These are phyloP conservation scores for Physella acuta DNA, from an alignment of 1,140 invertebrate species.

Conservation along the genomic window DNA sequence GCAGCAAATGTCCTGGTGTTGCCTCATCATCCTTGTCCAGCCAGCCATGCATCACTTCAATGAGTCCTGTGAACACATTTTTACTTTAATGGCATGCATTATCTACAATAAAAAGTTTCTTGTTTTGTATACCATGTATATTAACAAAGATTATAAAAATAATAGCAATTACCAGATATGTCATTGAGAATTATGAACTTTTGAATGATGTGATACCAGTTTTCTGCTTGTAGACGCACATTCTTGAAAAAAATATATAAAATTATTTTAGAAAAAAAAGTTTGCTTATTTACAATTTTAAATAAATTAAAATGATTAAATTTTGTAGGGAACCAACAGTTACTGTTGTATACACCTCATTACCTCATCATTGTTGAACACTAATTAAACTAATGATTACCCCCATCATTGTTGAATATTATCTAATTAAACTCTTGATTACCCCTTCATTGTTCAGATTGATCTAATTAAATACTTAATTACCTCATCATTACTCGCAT, in stretches of 20 bases:
- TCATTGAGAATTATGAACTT: conserved; percentile 78
- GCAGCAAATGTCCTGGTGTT: conserved; percentile 65
- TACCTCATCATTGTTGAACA: too few relatives aligned
- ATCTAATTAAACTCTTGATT: too few relatives aligned
- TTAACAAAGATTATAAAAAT: too few relatives aligned
- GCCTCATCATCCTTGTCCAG: conserved; percentile 35
- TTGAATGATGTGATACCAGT: conserved; percentile 72
- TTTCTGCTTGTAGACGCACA: conserved; percentile 67
- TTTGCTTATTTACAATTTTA: background rate
- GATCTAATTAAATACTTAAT: conserved; percentile 2
- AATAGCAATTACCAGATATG: conserved; percentile 57
- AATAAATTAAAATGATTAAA: background rate
- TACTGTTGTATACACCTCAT: conserved; percentile 1
- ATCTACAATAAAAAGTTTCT: too few relatives aligned
- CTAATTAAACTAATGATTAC: too few relatives aligned
- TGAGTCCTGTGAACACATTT: conserved; percentile 62
- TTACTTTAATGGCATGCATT: too few relatives aligned
- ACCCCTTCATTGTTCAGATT: background rate
- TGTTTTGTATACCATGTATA: too few relatives aligned
- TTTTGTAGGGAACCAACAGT: background rate
- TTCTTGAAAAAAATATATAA: conserved; percentile 56
- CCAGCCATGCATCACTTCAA: conserved; percentile 66
- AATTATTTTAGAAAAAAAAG: background rate
- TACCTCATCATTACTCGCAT: conserved; percentile 46
- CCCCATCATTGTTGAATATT: too few relatives aligned